Base-by-base conservation (phyloP, 2,888 invertebrate genomes). In the Notodonta ziczac region DNA sequence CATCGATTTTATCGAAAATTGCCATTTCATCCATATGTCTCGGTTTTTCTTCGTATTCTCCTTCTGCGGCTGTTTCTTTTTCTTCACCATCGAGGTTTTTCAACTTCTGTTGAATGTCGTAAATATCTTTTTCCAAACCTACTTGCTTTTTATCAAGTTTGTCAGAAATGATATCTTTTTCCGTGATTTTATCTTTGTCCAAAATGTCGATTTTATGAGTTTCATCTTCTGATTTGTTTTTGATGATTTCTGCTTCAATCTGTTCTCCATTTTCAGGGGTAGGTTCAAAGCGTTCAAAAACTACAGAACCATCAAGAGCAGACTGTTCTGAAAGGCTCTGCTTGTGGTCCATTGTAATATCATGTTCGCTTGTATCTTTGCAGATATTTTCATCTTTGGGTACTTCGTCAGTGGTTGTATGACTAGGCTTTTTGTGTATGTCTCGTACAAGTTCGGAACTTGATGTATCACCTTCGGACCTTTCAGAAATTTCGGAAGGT, bases 111-210 rank as follows among this genome's bases (percentile, higher is more conserved):
- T 63, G 57, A 9, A 44, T 48, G 48, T 68, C 51, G 52, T 66
- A 60, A 65, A 76, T 76, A 82, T 84, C 78, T 74, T 82, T 87
- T 84, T 90, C 89, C 85, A 80, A 78, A 87, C 85, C 73, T 80
- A 89, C 89, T 90, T 90, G 89, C 87, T 76, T 87, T 69, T 75
- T 66, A 87, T 89, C 90, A 90, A 90, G 89, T 90, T 66, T 65
- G 70, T 69, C 65, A 75, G 76, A 75, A 75, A 68, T 48, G 48
- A 67, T 74, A 69, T 65, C 48, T 44, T 39, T 59, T 16, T 24
- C 44, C 51, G 35, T 57, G 1, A 52, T 55, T 50, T 56, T 48
- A 63, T 58, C 57, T 56, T 32, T 51, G 12, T 57, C 50, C 14
- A 35, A 7, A 52, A 32, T 10, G 32, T 40, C 14, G 24, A 16